Evolutionary conservation across 2,888 invertebrate species (phyloP), one percentile per base, ranked within the genome.

Genomic region (Plutella xylostella): DNA sequence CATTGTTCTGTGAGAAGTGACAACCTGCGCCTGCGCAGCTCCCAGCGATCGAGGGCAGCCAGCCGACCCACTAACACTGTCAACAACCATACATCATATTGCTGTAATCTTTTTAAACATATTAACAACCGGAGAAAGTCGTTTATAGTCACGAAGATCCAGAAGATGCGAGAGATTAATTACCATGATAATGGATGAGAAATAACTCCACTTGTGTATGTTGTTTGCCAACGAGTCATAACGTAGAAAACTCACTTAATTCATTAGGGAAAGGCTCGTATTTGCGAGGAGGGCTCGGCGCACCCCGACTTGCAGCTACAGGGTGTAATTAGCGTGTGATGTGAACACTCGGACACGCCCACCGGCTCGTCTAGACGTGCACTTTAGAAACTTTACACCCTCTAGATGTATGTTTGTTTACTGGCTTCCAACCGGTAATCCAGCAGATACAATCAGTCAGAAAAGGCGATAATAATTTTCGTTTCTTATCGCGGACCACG

Each of bases 1-100:
- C 46, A 56, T 58, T 55, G 53, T 58, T 60, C 58, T 61, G 46
- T 56, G 56, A 54, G 60, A n/a, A 63, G 48, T 58, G 53, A 55
- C 53, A 56, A 63, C 58, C 56, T 60, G 57, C 54, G 56, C 56
- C 14, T 28, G 25, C 6, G 28, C 28, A 4, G 28, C n/a, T 28
- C n/a, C n/a, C 11, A 28, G 28, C 28, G 28, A 28, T 28, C 11
- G 28, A 28, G 28, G 28, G 28, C 28, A 28, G 28, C 9, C 7
- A 12, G 28, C 14, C 22, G 22, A 22, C 9, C 22, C 22, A n/a
- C 22, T 6, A 22, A 22, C 22, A 22, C 22, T 9, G 22, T 9
- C 9, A 22, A 22, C 6, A 22, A 22, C 9, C 6, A 22, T 6
- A 22, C 6, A 22, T 22, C 22, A 6, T 22, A 5, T 22, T 22